Conservation (phyloP, 2,113 vertebrate species). For the Acanthisitta chloris region DNA sequence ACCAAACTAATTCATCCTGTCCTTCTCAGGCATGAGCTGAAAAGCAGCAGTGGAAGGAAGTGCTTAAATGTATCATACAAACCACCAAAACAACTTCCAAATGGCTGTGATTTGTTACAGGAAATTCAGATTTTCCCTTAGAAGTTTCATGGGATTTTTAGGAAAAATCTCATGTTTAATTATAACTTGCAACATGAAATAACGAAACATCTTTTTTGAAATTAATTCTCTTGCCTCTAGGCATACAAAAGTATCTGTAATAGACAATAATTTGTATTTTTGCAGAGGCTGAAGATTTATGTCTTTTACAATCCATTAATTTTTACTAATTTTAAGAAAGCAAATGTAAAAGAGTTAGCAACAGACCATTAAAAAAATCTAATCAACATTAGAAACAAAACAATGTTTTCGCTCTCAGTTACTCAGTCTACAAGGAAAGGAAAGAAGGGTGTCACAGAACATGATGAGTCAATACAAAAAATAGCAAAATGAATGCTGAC, state of each 20-base stretch:
- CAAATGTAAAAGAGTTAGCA: not conserved
- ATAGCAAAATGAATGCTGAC: not conserved
- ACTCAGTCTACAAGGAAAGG: not conserved
- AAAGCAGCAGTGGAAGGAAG: rapidly evolving
- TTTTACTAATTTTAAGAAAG: not conserved
- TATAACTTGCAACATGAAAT: not conserved
- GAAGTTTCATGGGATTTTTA: not conserved
- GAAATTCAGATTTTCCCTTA: not conserved
- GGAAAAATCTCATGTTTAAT: not conserved
- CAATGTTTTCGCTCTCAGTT: not conserved
- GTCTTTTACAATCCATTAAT: not conserved
- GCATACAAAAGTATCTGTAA: not conserved
- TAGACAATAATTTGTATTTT: not conserved
- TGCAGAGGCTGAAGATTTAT: not conserved
- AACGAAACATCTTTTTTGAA: not conserved
- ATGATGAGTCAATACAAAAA: not conserved
- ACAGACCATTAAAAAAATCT: not conserved
- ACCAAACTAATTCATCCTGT: not conserved
- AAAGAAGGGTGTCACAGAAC: not conserved
- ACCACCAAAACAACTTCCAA: not conserved
- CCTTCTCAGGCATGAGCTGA: not conserved
- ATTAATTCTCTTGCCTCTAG: not conserved
- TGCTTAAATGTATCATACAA: not conserved
- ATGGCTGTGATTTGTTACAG: not conserved
- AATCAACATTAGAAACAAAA: not conserved